Evolutionary conservation across 2,113 vertebrate species (phyloP), one percentile per base, ranked within the genome.

Genomic region (Nicator chloris): DNA sequence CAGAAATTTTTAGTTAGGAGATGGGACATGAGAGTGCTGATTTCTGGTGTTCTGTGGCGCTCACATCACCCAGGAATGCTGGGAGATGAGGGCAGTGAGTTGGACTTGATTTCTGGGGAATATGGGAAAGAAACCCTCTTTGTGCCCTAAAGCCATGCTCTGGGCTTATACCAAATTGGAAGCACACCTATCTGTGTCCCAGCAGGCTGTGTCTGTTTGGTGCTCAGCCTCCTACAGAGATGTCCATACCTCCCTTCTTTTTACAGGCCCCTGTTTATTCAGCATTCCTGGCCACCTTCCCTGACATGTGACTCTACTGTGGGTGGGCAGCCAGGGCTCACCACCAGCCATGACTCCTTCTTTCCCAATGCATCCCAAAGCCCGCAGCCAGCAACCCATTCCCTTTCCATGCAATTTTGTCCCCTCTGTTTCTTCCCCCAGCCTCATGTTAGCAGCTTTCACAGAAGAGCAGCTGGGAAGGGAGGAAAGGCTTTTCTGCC

Each of bases 251-350:
- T 42, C 14, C 23, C 7, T 79, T 28, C 28, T 20, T 72, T 63
- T 37, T 7, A 30, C 57, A 76, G 22, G 5, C 10, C 7, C 3
- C 9, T 40, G 44, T 68, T 82, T 50, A 13, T 35, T 63, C 50
- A 73, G n/a, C 50, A 47, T 12, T 44, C 64, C 54, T 28, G 77
- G 7, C 24, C 50, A 30, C 50, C 21, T 23, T 61, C 42, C 24
- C 26, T 75, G 42, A n/a, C 26, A 1, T 0, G 0, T 20, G 39
- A 18, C 60, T 44, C 61, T 14, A 0, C 24, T 2, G 4, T 13
- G 1, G 3, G 18, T 56, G 73, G 27, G 40, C 64, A 86, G 33
- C 35, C 71, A 63, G 77, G 17, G 13, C 30, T 81, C 4, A 10
- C 59, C 31, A 37, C 37, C 35, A 75, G 31, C 42, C 6, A 0